Evolutionary conservation across 64 coral and sea anemone genomes (phyloP).

Genomic region (Acropora tenuis): DNA sequence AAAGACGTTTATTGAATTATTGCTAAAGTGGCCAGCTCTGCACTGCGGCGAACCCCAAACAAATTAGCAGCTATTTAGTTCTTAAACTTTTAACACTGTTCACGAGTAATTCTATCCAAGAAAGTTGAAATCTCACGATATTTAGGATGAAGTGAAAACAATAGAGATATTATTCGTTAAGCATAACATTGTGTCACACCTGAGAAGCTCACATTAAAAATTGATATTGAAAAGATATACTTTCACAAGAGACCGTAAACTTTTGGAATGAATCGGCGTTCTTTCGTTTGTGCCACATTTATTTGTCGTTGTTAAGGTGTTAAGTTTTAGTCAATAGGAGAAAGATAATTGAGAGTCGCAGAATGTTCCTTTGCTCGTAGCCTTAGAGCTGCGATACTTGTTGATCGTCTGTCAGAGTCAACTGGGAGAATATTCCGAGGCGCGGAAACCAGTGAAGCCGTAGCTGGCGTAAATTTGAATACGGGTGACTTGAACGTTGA

Average conservation of each 20-base stretch:
- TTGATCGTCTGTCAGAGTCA: slow-evolving; percentile 68
- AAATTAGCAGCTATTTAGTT: slow-evolving; percentile 54
- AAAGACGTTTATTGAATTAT: slow-evolving; percentile 94
- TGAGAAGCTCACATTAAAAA: slow-evolving; percentile 43
- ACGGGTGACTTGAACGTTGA: slow-evolving; percentile 49
- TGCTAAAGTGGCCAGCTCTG: slow-evolving; percentile 62
- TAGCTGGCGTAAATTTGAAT: slow-evolving; percentile 68
- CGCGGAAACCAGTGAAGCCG: slow-evolving; percentile 11
- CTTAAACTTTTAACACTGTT: slow-evolving; percentile 15
- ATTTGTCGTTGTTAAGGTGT: not conserved
- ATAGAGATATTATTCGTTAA: not conserved
- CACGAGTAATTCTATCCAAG: slow-evolving; percentile 19
- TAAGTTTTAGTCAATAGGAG: not conserved
- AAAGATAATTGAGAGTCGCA: slow-evolving; percentile 31
- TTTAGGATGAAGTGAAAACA: not conserved
- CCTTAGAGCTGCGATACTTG: slow-evolving; percentile 81
- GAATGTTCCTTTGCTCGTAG: slow-evolving; percentile 85
- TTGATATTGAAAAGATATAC: slow-evolving; percentile 6
- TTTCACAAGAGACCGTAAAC: not conserved
- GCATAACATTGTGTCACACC: not conserved
- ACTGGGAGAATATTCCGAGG: not conserved
- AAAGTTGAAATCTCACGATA: not conserved
- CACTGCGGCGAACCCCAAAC: slow-evolving; percentile 44
- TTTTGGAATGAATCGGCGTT: not conserved
- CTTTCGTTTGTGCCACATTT: no score